phyloP scores from a whole-genome alignment of 2,888 invertebrate genomes.

The Ceramica pisi region DNA sequence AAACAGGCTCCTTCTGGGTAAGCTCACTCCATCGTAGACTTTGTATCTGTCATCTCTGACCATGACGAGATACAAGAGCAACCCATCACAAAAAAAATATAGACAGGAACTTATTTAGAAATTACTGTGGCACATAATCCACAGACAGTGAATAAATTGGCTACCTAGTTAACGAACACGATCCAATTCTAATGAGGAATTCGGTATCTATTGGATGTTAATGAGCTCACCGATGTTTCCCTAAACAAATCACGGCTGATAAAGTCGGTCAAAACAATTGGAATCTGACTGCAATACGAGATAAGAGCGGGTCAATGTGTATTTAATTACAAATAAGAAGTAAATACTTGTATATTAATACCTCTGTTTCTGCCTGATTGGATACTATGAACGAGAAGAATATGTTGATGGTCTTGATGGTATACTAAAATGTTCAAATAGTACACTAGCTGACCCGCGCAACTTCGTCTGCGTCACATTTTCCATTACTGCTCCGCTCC shows the following conservation, averaged over 20 bases:
- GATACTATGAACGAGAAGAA: neutral
- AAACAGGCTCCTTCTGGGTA: too few species aligned
- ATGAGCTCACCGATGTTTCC: neutral
- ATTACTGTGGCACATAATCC: too few species aligned
- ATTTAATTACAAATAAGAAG: neutral
- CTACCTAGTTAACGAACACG: neutral
- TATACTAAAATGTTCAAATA: too few species aligned
- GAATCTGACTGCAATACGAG: neutral
- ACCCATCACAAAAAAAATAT: too few species aligned
- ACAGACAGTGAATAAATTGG: neutral
- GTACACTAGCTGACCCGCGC: too few species aligned
- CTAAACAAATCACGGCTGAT: constrained; percentile 6
- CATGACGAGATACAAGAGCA: too few species aligned
- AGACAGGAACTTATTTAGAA: too few species aligned
- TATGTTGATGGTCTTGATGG: too few species aligned
- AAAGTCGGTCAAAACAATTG: neutral
- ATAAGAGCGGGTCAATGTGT: neutral
- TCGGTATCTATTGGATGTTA: neutral
- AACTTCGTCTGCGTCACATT: too few species aligned
- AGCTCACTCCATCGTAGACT: too few species aligned
- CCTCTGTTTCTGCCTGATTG: neutral
- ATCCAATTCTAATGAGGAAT: neutral
- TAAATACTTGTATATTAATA: neutral
- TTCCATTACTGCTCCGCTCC: too few species aligned
- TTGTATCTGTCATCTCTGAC: too few species aligned